Conservation (phyloP, 2,888 invertebrate genomes). For the Dorcus hopei region DNA sequence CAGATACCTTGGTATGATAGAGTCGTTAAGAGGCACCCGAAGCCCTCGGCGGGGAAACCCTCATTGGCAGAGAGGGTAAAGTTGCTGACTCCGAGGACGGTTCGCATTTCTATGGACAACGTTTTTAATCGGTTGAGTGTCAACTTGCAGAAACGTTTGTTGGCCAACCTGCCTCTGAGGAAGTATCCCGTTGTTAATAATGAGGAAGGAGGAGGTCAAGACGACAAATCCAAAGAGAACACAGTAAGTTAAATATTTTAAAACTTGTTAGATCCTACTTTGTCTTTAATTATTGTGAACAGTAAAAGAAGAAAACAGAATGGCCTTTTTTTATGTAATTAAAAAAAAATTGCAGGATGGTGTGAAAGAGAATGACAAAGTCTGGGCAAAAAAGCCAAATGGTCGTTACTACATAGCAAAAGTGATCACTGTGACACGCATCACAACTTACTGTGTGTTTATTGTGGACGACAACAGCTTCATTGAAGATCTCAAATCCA, state of each 20-base stretch:
- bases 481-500: constrained; percentile 55
- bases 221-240: too few species aligned
- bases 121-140: constrained; percentile 26
- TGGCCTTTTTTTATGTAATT: too few species aligned
- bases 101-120: constrained; percentile 31
- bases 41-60: neutral
- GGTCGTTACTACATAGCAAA: constrained; percentile 57
- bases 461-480: constrained; percentile 62
- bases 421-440: constrained; percentile 50
- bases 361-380: constrained; percentile 40
- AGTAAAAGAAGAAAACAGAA: too few species aligned
- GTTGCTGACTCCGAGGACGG: constrained; percentile 29
- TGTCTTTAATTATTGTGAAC: too few species aligned
- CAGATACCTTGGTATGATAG: constrained; percentile 18
- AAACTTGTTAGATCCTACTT: too few species aligned
- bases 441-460: constrained; percentile 57
- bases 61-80: constrained; percentile 20
- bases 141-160: constrained; percentile 8
- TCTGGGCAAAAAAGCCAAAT: constrained; percentile 62
- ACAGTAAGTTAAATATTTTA: too few species aligned
- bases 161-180: constrained; percentile 4
- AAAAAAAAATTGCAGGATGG: neutral
- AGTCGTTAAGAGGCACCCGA: constrained; percentile 4
- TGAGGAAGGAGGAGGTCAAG: neutral
- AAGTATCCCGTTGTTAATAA: constrained; percentile 7